These are phyloP conservation scores for Nudaria mundana DNA, from an alignment of 2,888 invertebrate genomes.

Conservation along the genomic window DNA sequence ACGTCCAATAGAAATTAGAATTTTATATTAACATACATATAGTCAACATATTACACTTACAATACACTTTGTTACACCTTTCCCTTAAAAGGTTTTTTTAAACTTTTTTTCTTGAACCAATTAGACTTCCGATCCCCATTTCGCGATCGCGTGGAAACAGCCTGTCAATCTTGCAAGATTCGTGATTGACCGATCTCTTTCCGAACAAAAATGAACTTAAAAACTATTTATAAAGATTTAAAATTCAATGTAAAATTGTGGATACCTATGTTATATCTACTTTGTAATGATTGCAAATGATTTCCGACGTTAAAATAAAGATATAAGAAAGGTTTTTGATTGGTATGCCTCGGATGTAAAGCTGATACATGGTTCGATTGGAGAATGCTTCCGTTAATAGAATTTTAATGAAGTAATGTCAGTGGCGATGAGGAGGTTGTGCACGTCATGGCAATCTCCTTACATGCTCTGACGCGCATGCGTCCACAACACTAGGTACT, in stretches of 20 bases:
- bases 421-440: slow-evolving; percentile 59
- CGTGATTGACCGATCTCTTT: slow-evolving; percentile 36
- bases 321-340: slow-evolving; percentile 23
- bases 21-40: slow-evolving; percentile 16
- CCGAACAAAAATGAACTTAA: slow-evolving; percentile 36
- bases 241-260: slow-evolving; percentile 12
- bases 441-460: slow-evolving; percentile 78
- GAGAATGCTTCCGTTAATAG: slow-evolving; percentile 80
- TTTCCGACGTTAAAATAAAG: no score
- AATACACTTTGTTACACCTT: slow-evolving; percentile 26
- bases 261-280: neutral
- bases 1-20: slow-evolving; percentile 12
- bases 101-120: slow-evolving; percentile 44
- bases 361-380: slow-evolving; percentile 34
- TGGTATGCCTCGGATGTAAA: slow-evolving; percentile 12
- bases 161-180: slow-evolving; percentile 49
- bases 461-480: slow-evolving; percentile 66
- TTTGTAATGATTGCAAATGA: no score
- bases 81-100: slow-evolving; percentile 25
- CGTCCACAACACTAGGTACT: slow-evolving; percentile 43
- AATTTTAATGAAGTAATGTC: slow-evolving; percentile 81
- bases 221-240: neutral
- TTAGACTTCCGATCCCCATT: slow-evolving; percentile 64
- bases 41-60: slow-evolving; percentile 10
- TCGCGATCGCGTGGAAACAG: slow-evolving; percentile 53